Conservation (phyloP, 2,888 invertebrate genomes). For the Stenchaetothrips biformis region DNA sequence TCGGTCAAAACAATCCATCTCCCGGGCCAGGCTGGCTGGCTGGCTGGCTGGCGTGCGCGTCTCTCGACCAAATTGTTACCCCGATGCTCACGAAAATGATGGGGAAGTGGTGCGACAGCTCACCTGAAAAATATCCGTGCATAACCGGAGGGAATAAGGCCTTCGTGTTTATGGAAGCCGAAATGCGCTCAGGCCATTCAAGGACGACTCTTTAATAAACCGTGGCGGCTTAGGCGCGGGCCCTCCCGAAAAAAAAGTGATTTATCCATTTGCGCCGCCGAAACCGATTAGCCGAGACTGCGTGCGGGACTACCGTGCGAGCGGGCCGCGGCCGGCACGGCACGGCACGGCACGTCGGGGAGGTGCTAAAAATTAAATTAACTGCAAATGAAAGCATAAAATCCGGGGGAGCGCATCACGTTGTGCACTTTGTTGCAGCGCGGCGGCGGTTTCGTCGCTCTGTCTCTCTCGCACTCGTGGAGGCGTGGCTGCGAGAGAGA, state of each 20-base stretch:
- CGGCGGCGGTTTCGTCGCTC: too few species aligned
- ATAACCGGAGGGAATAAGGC: too few species aligned
- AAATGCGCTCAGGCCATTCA: too few species aligned
- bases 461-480: neutral
- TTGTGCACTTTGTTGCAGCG: neutral
- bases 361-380: slow-evolving; percentile 19
- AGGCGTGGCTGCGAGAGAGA: neutral
- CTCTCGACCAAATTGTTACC: too few species aligned
- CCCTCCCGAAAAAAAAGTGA: too few species aligned
- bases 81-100: too few species aligned
- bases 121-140: too few species aligned
- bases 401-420: neutral
- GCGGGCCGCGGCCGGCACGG: neutral
- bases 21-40: neutral
- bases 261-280: neutral
- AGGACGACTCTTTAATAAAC: too few species aligned
- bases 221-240: too few species aligned
- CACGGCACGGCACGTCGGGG: neutral
- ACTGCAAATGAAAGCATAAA: slow-evolving; percentile 19
- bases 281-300: neutral
- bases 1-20: neutral
- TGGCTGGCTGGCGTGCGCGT: too few species aligned
- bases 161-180: too few species aligned
- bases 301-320: neutral
- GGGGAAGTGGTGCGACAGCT: too few species aligned